Percentiles rank a stretch among this genome's conserved stretches.
These are phyloP conservation scores for Sinotaia quadrata DNA, from an alignment of 2,888 invertebrate genomes.

Conservation along the genomic window DNA sequence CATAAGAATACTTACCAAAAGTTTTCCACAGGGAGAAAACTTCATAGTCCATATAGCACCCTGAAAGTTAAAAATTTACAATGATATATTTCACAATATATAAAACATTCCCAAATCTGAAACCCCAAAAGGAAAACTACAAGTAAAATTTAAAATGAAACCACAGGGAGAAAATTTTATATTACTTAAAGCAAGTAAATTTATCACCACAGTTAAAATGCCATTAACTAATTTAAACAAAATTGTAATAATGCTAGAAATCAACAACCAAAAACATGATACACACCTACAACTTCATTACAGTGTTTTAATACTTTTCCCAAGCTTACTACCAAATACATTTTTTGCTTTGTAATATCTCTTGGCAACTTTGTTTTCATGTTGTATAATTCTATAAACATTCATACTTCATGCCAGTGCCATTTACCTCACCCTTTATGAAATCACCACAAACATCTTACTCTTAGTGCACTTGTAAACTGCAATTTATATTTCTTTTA, in stretches of 20 bases:
- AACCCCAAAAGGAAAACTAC: not conserved
- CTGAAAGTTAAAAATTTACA: constrained; percentile 50
- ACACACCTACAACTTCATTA: too few relatives aligned
- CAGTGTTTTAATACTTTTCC: too few relatives aligned
- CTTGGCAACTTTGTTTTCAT: too few relatives aligned
- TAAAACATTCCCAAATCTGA: too few relatives aligned
- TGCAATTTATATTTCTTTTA: not conserved
- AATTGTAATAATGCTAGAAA: not conserved
- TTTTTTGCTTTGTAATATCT: too few relatives aligned
- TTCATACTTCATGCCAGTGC: too few relatives aligned
- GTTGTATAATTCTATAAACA: too few relatives aligned
- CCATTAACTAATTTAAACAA: not conserved
- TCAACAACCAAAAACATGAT: not conserved
- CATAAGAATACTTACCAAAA: constrained; percentile 76
- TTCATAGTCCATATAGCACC: constrained; percentile 98
- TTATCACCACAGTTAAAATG: not conserved
- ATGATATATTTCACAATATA: not conserved
- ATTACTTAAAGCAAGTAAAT: not conserved
- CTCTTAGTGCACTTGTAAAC: too few relatives aligned
- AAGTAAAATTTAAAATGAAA: not conserved
- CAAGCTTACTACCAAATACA: too few relatives aligned
- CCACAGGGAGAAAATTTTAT: not conserved
- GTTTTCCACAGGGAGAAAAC: constrained; percentile 94
- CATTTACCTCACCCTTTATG: too few relatives aligned
- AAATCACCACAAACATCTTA: too few relatives aligned